A percentile compares a stretch with the other conserved stretches of the same genome.
Conservation (phyloP, 2,113 vertebrate genomes). For the Machaerirhynchus nigripectus region DNA sequence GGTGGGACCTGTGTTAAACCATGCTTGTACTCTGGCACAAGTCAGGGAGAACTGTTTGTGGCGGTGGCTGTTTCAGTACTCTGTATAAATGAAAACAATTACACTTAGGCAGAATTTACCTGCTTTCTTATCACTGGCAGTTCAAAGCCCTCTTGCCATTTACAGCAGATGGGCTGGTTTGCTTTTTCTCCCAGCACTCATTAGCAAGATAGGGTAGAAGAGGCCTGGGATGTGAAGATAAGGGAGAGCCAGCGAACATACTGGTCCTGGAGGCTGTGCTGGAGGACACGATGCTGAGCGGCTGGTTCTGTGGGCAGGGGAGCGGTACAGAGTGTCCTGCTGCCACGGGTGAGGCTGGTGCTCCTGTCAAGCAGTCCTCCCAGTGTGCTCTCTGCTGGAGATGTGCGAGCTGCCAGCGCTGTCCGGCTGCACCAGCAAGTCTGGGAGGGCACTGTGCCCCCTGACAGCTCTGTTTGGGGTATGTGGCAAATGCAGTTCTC, state of each 20-base stretch:
- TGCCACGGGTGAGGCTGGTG: accelerated
- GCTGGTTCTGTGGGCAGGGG: accelerated
- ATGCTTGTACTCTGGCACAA: background rate
- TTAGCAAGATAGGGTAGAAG: background rate
- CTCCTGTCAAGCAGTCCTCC: background rate
- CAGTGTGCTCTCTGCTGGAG: accelerated
- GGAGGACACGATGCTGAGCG: accelerated
- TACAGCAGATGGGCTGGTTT: background rate
- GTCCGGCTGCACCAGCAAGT: accelerated
- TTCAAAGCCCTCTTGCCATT: background rate
- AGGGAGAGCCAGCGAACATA: background rate
- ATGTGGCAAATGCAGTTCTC: background rate
- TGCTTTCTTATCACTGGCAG: background rate
- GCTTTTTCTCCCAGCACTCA: background rate
- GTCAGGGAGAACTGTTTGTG: background rate
- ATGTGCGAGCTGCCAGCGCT: accelerated
- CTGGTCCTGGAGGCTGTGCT: background rate
- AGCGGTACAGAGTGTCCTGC: background rate
- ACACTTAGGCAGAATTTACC: background rate
- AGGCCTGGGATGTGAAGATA: background rate
- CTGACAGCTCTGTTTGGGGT: accelerated
- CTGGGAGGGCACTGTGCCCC: background rate
- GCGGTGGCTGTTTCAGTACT: accelerated
- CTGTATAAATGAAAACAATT: background rate
- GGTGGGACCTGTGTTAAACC: background rate